Percentiles rank a stretch among this genome's conserved stretches.
Conservation (phyloP, 2,888 invertebrate species). For the Phania funesta region DNA sequence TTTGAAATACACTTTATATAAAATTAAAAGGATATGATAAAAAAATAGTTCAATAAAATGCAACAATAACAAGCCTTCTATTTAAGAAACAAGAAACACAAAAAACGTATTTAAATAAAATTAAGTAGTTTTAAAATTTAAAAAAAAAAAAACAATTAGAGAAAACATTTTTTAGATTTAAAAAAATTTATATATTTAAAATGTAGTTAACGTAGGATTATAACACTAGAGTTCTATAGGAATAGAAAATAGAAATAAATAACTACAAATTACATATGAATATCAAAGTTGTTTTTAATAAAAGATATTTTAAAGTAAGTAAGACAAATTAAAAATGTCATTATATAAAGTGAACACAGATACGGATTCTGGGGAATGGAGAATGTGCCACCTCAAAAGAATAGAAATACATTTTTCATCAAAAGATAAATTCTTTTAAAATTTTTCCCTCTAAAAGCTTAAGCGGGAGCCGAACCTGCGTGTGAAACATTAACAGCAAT, state of each 20-base stretch:
- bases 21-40: neutral
- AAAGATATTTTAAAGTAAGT: too few species aligned
- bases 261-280: conserved; percentile 6
- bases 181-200: conserved; percentile 36
- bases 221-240: neutral
- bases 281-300: too few species aligned
- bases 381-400: too few species aligned
- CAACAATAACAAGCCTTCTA: conserved; percentile 63
- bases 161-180: conserved; percentile 27
- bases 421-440: too few species aligned
- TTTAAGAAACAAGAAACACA: conserved; percentile 38
- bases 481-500: too few species aligned
- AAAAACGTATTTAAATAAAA: conserved; percentile 43
- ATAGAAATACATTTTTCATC: too few species aligned
- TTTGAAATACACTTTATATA: neutral
- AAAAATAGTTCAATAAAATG: conserved; percentile 51
- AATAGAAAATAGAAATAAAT: conserved; percentile 9
- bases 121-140: conserved; percentile 26
- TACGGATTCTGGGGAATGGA: too few species aligned
- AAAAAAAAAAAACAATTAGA: neutral
- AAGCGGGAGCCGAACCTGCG: too few species aligned
- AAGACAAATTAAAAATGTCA: too few species aligned
- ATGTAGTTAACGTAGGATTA: conserved; percentile 55
- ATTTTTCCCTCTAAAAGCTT: too few species aligned
- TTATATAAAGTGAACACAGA: too few species aligned